Percentiles rank a stretch among this genome's conserved stretches.
Evolutionary conservation across 2,797 vertebrate species (phyloP).

Genomic region (Diceros bicornis): DNA sequence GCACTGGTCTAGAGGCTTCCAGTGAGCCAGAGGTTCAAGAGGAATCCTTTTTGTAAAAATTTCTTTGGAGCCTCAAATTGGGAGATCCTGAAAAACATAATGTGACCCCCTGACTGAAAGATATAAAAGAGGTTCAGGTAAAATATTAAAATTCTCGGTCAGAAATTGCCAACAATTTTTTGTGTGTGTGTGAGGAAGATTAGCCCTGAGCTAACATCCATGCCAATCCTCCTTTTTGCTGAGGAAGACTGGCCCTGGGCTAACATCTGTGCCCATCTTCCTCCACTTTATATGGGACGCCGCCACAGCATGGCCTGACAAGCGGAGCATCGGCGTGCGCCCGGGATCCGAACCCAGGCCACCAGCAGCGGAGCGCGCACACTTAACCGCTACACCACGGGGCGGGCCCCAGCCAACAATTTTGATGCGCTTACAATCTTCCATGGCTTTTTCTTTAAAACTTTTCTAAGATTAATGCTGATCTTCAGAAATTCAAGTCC

Average conservation of each 20-base stretch:
- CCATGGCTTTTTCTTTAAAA: neutral
- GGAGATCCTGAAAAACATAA: neutral
- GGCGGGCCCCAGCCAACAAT: neutral
- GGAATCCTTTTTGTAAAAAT: neutral
- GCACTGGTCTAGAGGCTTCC: neutral
- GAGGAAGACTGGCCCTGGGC: too few species aligned
- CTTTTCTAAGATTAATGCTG: neutral
- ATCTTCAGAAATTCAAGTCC: neutral
- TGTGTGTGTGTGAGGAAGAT: too few species aligned
- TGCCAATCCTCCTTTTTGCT: too few species aligned
- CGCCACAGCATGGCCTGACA: too few species aligned
- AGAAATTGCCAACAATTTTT: neutral
- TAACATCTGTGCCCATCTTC: too few species aligned
- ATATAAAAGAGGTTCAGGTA: neutral
- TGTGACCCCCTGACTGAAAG: neutral
- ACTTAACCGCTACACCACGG: too few species aligned
- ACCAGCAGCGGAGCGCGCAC: too few species aligned
- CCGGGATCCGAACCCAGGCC: too few species aligned
- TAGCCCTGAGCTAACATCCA: too few species aligned
- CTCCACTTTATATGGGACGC: too few species aligned
- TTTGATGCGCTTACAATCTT: neutral
- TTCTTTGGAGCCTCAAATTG: neutral
- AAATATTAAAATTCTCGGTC: slow-evolving; percentile 27
- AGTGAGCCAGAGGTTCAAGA: neutral
- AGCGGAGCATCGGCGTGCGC: too few species aligned